Base-by-base conservation (phyloP, 1,140 invertebrate species). In the Hylaeus volcanicus region DNA sequence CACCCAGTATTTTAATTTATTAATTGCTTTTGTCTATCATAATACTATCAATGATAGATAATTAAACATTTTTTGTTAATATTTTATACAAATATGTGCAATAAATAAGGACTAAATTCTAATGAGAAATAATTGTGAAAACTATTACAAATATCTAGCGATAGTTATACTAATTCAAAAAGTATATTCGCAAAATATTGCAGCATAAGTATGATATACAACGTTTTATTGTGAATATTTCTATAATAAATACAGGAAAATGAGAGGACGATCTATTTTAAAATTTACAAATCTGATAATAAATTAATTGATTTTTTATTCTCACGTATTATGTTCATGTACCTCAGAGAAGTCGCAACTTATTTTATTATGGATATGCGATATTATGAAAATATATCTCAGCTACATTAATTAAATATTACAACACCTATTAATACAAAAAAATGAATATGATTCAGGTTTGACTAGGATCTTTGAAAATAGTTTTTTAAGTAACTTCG, bases 41-140 rank as follows among this genome's bases (percentile, higher is more conserved):
- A 43, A 53, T 51, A 61, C 12, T 41, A 53, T 15, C 0, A 41
- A 55, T 51, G 61, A 63, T 37, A 43, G 9, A 61, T 3, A 9
- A 12, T 48, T 77, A 39, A 60, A 77, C 14, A 11, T 41, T 41
- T n/a, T 63, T 53, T 78, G 43, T 64, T 64, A 63, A 64, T 78
- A 55, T 78, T 72, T 78, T 72, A 53, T 78, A 78, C 48, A 63
- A 72, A 78, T 55, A 55, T 63, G 76, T 78, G 76, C 68, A 78
- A 78, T 78, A 78, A 78, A 78, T 78, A 61, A 72, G 48, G 5
- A 5, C 37, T 60, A 74, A 64, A 55, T 45, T 66, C 3, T 55
- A 37, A 43, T 12, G 15, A 65, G 6, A 66, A 43, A 66, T 45
- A 45, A 56, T 2, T 12, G 6, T 53, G 43, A 48, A 58, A n/a